Conservation (phyloP, 2,113 vertebrate species). For the Petrocephalus microphthalmus region DNA sequence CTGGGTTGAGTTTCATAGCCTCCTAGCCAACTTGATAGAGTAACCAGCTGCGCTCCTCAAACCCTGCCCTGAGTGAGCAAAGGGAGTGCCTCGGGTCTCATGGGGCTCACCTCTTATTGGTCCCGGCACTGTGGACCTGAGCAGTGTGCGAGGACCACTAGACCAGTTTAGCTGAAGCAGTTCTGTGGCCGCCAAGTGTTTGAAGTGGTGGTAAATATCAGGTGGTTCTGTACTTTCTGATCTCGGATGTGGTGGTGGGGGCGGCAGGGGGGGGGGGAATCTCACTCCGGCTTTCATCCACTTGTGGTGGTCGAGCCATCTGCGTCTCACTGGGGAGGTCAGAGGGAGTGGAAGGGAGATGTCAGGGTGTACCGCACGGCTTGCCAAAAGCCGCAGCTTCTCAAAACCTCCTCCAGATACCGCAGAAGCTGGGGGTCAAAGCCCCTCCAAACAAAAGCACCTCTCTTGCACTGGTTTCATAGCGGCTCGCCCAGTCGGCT, state of each 20-base stretch:
- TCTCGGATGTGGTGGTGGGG: not conserved
- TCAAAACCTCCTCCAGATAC: not conserved
- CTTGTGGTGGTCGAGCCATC: not conserved
- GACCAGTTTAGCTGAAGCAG: not conserved
- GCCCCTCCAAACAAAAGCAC: not conserved
- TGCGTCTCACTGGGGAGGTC: constrained; percentile 7
- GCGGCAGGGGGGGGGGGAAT: no score
- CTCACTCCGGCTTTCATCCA: not conserved
- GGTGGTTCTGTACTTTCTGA: not conserved
- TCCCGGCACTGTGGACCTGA: no score
- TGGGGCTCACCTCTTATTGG: not conserved
- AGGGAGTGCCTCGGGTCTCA: not conserved
- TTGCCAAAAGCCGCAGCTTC: constrained; percentile 13
- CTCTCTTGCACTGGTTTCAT: not conserved
- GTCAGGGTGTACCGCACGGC: not conserved
- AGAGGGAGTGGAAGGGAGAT: not conserved
- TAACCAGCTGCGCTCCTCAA: not conserved
- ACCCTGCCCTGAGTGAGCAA: not conserved
- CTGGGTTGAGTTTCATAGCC: not conserved
- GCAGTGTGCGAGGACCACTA: not conserved
- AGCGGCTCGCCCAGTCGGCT: not conserved
- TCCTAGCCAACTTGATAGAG: not conserved
- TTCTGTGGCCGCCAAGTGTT: not conserved
- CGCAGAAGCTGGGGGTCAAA: not conserved
- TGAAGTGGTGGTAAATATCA: constrained; percentile 5